Conservation (phyloP, 2,888 invertebrate species). For the Zygogramma bicolorata region DNA sequence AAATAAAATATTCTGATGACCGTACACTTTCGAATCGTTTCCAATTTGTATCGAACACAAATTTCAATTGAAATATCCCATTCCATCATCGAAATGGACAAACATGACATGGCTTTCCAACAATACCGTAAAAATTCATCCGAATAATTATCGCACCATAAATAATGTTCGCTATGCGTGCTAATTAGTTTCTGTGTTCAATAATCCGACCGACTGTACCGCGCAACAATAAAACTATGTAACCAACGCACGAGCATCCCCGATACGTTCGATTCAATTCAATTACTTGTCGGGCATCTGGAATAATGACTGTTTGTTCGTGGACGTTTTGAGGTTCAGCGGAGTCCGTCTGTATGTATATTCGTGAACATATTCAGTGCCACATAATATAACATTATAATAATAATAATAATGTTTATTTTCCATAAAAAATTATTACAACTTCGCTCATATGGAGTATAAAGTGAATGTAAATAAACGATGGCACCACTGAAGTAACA, state of each 20-base stretch:
- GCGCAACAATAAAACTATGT: constrained; percentile 18
- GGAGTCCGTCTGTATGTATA: neutral
- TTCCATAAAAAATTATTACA: no score
- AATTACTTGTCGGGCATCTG: constrained; percentile 15
- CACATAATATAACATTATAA: neutral
- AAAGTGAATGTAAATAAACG: no score
- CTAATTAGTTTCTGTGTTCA: constrained; percentile 26
- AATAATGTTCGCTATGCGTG: constrained; percentile 22
- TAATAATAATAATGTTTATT: no score
- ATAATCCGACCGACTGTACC: constrained; percentile 22
- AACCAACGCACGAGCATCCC: constrained; percentile 6
- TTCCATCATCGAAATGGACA: no score
- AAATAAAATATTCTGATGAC: no score
- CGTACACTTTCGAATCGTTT: no score
- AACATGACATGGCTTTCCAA: neutral
- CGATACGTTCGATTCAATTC: constrained; percentile 14
- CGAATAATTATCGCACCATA: constrained; percentile 17
- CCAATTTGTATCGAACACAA: no score
- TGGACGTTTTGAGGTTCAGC: neutral
- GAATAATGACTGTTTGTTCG: neutral
- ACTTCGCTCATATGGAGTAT: no score
- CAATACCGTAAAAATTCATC: neutral
- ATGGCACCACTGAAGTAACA: no score
- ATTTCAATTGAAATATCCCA: no score
- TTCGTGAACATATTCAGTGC: neutral